These are phyloP conservation scores for Anguilla japonica DNA, from an alignment of 2,113 vertebrate species.

Conservation along the genomic window DNA sequence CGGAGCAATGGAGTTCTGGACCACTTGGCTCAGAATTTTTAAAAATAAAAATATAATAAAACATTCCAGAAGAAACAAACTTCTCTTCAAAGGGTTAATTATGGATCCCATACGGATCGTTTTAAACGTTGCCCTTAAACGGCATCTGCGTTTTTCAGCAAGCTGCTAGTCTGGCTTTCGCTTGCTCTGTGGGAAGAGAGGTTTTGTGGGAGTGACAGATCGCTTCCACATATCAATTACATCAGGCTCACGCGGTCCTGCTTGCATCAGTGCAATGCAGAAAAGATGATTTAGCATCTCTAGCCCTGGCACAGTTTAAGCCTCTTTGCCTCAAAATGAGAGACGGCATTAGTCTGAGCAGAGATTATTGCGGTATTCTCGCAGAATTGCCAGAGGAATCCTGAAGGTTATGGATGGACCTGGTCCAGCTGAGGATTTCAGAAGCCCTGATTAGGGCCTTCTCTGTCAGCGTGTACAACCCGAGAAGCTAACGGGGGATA, in stretches of 20 bases:
- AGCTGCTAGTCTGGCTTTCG: background rate
- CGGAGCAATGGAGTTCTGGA: too few species aligned
- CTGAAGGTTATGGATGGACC: background rate
- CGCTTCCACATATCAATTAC: slow-evolving; percentile 13
- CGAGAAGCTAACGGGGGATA: background rate
- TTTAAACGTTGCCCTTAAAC: background rate
- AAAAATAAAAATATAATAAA: too few species aligned
- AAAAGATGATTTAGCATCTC: background rate
- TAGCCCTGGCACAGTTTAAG: background rate
- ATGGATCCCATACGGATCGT: background rate
- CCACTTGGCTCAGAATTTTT: too few species aligned
- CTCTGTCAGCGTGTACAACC: background rate
- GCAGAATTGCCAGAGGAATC: background rate
- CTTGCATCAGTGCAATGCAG: background rate
- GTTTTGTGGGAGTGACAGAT: background rate
- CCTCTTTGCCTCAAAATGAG: background rate
- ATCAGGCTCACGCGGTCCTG: background rate
- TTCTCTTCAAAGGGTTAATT: too few species aligned
- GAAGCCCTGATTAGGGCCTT: background rate
- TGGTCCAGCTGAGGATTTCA: background rate
- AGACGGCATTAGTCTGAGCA: background rate
- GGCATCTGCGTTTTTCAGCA: background rate
- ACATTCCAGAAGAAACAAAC: too few species aligned
- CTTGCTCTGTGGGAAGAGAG: background rate
- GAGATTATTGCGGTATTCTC: background rate